Evolutionary conservation across 2,888 invertebrate genomes (phyloP).

Genomic region (Euzophera pinguis): DNA sequence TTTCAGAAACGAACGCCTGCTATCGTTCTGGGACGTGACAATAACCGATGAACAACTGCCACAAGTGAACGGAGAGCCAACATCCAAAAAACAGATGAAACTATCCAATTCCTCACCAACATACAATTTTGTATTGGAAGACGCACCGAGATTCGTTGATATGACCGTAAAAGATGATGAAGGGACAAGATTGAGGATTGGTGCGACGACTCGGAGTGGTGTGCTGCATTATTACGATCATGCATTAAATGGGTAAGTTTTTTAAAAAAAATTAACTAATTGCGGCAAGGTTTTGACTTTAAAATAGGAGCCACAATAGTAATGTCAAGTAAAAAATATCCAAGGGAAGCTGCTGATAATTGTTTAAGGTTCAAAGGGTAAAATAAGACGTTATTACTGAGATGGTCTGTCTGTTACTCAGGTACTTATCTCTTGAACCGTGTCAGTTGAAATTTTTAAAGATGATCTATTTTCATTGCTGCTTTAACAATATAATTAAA

Average conservation of each 20-base stretch:
- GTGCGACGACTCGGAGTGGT: constrained; percentile 86
- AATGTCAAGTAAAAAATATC: no score
- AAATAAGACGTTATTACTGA: no score
- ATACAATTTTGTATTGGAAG: constrained; percentile 84
- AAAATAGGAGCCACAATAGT: no score
- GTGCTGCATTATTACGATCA: constrained; percentile 89
- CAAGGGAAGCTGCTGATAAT: no score
- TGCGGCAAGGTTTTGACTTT: no score
- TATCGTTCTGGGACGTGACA: constrained; percentile 71
- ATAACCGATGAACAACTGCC: constrained; percentile 48
- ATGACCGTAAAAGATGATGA: constrained; percentile 72
- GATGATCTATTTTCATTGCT: no score
- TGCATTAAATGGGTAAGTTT: constrained; percentile 84
- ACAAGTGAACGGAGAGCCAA: constrained; percentile 52
- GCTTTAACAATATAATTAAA: no score
- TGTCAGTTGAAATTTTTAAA: no score
- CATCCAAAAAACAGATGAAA: constrained; percentile 53
- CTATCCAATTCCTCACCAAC: constrained; percentile 49
- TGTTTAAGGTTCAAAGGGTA: no score
- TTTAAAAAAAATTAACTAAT: constrained; percentile 1
- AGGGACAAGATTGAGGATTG: constrained; percentile 68
- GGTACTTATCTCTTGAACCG: no score
- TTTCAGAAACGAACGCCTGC: constrained; percentile 66
- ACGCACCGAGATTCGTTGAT: constrained; percentile 77
- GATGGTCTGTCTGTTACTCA: no score